Percentiles rank a stretch among this genome's conserved stretches.
phyloP scores from a whole-genome alignment of 2,888 invertebrate genomes.

The Drosophila multiciliata region DNA sequence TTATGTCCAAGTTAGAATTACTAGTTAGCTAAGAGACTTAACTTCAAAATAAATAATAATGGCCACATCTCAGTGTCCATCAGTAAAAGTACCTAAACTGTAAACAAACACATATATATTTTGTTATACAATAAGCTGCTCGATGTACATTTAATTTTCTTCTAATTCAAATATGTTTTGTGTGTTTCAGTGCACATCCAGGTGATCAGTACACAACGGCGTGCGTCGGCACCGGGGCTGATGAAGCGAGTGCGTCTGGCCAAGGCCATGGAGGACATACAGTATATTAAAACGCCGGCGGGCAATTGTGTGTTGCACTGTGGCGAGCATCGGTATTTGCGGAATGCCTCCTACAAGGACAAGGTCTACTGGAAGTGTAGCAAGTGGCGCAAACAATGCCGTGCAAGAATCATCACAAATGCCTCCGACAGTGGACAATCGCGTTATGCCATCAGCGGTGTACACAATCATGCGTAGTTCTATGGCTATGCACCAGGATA shows the following conservation, averaged over 20 bases:
- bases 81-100: slow-evolving; percentile 6
- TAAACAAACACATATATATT: neutral
- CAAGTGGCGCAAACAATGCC: slow-evolving; percentile 84
- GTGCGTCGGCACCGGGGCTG: slow-evolving; percentile 21
- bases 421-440: slow-evolving; percentile 60
- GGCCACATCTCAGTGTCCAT: slow-evolving; percentile 5
- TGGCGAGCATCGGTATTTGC: slow-evolving; percentile 84
- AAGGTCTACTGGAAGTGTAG: slow-evolving; percentile 85
- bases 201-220: slow-evolving; percentile 21
- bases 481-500: neutral
- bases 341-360: slow-evolving; percentile 84
- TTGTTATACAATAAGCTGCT: slow-evolving; percentile 1
- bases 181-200: slow-evolving; percentile 47
- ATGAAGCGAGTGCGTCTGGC: slow-evolving; percentile 73
- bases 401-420: slow-evolving; percentile 84
- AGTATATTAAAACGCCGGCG: slow-evolving; percentile 79
- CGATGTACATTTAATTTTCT: neutral
- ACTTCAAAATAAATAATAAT: slow-evolving; percentile 31
- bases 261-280: slow-evolving; percentile 72
- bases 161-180: slow-evolving; percentile 8
- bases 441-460: slow-evolving; percentile 79
- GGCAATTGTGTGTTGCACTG: slow-evolving; percentile 83
- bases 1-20: slow-evolving; percentile 35
- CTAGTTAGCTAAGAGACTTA: slow-evolving; percentile 28
- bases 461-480: slow-evolving; percentile 82